These are phyloP conservation scores for Aphrocallistes beatrix DNA, from an alignment of 37 sponge, comb jelly and placozoan species.

Conservation along the genomic window DNA sequence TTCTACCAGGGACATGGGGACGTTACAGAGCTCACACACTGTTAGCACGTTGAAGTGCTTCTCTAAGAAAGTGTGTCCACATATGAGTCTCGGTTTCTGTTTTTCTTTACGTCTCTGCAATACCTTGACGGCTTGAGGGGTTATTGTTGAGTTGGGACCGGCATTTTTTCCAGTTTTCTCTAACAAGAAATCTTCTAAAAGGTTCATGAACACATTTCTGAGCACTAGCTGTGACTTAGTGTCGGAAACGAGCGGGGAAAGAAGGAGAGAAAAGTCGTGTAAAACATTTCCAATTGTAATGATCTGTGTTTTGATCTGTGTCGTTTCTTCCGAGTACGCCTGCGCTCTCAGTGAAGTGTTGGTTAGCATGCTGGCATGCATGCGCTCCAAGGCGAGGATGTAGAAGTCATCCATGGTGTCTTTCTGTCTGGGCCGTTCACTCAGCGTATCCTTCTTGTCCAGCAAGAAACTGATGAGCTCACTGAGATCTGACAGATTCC, in stretches of 20 bases:
- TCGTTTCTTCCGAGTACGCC: background rate
- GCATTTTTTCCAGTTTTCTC: background rate
- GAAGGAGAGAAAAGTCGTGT: constrained; percentile 12
- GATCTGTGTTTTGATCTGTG: background rate
- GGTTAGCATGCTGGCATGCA: background rate
- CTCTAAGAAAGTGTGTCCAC: constrained; percentile 49
- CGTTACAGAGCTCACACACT: constrained; percentile 64
- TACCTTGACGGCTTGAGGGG: background rate
- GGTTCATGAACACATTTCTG: constrained; percentile 12
- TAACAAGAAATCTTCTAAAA: background rate
- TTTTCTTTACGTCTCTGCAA: background rate
- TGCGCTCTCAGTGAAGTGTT: background rate
- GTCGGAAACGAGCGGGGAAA: background rate
- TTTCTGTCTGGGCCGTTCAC: background rate
- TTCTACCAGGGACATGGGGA: constrained; percentile 48
- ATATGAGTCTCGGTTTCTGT: background rate
- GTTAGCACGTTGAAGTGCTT: constrained; percentile 61
- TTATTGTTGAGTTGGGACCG: background rate
- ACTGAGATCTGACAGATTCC: background rate
- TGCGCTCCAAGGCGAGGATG: background rate
- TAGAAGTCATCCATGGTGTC: constrained; percentile 15
- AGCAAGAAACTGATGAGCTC: background rate
- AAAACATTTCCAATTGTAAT: background rate
- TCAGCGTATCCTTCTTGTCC: constrained; percentile 8
- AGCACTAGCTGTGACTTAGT: background rate